phyloP scores from a whole-genome alignment of 1,140 invertebrate genomes.

The Episyrphus balteatus region DNA sequence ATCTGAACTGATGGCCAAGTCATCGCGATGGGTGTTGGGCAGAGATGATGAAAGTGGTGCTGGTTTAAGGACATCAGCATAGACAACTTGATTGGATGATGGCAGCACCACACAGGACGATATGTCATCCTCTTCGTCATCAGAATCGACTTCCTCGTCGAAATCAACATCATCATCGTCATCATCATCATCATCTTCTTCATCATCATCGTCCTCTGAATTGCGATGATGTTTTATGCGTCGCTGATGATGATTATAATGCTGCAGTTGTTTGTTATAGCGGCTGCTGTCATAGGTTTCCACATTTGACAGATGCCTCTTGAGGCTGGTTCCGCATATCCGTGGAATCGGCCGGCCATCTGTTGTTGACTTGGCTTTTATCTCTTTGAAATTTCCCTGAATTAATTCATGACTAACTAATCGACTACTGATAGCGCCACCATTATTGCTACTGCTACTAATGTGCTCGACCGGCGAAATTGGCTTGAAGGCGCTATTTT shows the following conservation, averaged over 20 bases:
- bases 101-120: too few relatives aligned
- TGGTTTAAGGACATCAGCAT: too few relatives aligned
- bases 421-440: too few relatives aligned
- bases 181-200: conserved; percentile 21
- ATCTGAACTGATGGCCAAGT: too few relatives aligned
- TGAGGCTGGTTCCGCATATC: conserved; percentile 4
- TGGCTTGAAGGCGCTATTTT: conserved; percentile 30
- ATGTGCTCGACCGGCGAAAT: conserved; percentile 14
- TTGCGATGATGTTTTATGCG: background rate
- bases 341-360: conserved; percentile 1
- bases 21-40: background rate
- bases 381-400: too few relatives aligned
- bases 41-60: background rate
- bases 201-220: conserved; percentile 7
- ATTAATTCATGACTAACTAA: too few relatives aligned
- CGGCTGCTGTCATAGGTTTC: too few relatives aligned
- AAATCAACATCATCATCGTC: conserved; percentile 11
- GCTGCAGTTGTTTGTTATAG: conserved; percentile 6
- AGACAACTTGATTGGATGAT: too few relatives aligned
- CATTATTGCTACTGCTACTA: background rate
- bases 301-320: too few relatives aligned
- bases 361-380: too few relatives aligned
- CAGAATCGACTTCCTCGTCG: conserved; percentile 1
- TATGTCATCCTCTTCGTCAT: conserved; percentile 3
- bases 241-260: conserved; percentile 3